Evolutionary conservation across 2,113 vertebrate species (phyloP).

Genomic region (Ia io): DNA sequence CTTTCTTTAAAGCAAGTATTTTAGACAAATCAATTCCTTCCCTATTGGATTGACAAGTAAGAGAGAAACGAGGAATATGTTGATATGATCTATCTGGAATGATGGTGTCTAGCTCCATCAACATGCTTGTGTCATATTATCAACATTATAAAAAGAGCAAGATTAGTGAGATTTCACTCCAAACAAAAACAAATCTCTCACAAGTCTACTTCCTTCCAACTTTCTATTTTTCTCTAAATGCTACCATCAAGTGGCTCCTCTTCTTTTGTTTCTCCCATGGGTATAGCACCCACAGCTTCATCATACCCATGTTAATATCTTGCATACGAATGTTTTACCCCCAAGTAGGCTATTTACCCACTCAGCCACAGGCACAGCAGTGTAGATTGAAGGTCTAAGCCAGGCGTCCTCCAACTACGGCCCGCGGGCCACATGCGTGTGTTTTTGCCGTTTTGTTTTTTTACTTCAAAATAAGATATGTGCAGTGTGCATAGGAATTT

Average conservation of each 20-base stretch:
- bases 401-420: too few relatives aligned
- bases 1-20: slow-evolving; percentile 1
- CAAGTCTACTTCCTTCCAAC: background rate
- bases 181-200: background rate
- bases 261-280: background rate
- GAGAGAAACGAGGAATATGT: background rate
- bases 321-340: background rate
- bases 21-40: background rate
- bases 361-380: background rate
- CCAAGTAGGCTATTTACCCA: background rate
- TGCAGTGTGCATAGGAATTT: too few relatives aligned
- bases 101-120: background rate
- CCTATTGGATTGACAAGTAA: background rate
- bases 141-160: background rate
- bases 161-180: background rate
- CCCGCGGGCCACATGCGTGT: too few relatives aligned
- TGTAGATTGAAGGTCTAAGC: background rate
- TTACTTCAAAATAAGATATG: too few relatives aligned
- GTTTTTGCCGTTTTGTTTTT: too few relatives aligned
- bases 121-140: background rate
- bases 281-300: background rate
- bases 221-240: background rate
- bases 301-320: background rate
- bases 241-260: background rate
- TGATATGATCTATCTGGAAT: background rate